These are phyloP conservation scores for Pandemis cinnamomeana DNA, from an alignment of 2,888 invertebrate genomes.

Conservation along the genomic window DNA sequence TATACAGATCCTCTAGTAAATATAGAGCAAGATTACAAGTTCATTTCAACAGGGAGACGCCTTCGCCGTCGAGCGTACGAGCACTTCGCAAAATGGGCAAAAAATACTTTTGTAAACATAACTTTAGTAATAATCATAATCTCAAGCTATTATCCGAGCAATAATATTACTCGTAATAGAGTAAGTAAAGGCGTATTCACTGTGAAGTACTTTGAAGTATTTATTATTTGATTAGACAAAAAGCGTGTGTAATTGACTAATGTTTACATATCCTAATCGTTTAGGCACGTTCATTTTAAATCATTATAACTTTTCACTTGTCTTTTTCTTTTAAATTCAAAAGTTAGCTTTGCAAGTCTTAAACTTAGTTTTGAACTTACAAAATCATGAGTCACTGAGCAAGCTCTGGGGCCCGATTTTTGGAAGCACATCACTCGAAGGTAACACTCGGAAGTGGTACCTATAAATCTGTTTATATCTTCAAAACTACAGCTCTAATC, in stretches of 20 bases:
- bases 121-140: constrained; percentile 20
- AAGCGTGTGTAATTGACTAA: neutral
- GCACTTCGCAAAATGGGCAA: constrained; percentile 24
- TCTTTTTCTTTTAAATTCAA: no score
- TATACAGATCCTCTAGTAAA: no score
- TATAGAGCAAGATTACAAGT: neutral
- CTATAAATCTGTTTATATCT: no score
- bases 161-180: neutral
- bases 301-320: no score
- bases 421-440: no score
- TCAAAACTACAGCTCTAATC: no score
- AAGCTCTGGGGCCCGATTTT: no score
- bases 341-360: no score
- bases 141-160: constrained; percentile 26
- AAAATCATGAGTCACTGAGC: no score
- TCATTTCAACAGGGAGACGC: neutral
- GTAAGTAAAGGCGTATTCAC: constrained; percentile 2
- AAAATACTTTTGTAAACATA: constrained; percentile 18
- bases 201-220: neutral
- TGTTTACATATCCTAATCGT: neutral
- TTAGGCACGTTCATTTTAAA: neutral
- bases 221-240: neutral
- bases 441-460: no score
- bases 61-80: neutral
- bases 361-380: no score